A percentile compares a stretch with the other conserved stretches of the same genome.
These are phyloP conservation scores for Bellardia pandia DNA, from an alignment of 2,888 invertebrate species.

Conservation along the genomic window DNA sequence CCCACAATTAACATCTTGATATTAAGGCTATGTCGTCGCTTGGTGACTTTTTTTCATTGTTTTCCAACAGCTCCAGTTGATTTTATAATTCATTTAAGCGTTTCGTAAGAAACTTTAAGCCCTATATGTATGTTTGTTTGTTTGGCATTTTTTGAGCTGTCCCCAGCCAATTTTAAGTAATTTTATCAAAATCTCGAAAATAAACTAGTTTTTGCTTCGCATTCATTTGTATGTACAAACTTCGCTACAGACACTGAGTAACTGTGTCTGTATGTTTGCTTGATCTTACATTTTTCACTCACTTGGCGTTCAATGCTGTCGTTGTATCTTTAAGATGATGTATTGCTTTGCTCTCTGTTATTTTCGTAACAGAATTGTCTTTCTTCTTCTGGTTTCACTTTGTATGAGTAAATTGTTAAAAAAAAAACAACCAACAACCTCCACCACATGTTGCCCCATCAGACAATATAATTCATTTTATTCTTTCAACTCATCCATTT, in stretches of 20 bases:
- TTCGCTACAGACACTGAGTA: background rate
- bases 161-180: slow-evolving; percentile 36
- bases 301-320: slow-evolving; percentile 38
- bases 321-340: slow-evolving; percentile 59
- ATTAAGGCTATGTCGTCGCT: slow-evolving; percentile 36
- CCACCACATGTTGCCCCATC: slow-evolving; percentile 57
- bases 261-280: background rate
- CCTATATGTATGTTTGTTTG: slow-evolving; percentile 8
- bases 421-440: slow-evolving; percentile 14
- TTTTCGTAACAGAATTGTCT: slow-evolving; percentile 17
- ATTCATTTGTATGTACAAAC: slow-evolving; percentile 15
- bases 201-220: slow-evolving; percentile 46
- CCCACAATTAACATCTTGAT: slow-evolving; percentile 12
- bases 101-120: slow-evolving; percentile 1
- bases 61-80: slow-evolving; percentile 27
- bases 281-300: slow-evolving; percentile 50
- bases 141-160: slow-evolving; percentile 30
- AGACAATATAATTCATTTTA: slow-evolving; percentile 66
- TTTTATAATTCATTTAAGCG: slow-evolving; percentile 50
- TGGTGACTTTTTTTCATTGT: slow-evolving; percentile 13
- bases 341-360: slow-evolving; percentile 54
- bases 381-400: slow-evolving; percentile 3
- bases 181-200: slow-evolving; percentile 35
- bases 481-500: slow-evolving; percentile 71
- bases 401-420: slow-evolving; percentile 6